Conservation (phyloP, 1,140 invertebrate genomes). For the Cryptotermes secundus region DNA sequence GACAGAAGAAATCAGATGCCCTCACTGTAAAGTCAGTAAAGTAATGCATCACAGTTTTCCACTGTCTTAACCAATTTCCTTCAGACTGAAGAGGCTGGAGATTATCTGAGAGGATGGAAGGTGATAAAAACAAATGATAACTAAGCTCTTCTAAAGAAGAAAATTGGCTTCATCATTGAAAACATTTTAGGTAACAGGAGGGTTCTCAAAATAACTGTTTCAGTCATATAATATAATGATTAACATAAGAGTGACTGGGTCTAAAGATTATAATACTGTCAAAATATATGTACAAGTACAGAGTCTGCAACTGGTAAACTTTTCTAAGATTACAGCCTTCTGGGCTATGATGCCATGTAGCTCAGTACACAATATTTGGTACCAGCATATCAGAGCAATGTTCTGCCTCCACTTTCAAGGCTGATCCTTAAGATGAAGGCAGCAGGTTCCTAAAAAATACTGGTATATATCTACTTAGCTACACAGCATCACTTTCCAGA, state of each 20-base stretch:
- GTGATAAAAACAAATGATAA: neutral
- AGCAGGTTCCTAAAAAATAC: too few relatives aligned
- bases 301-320: neutral
- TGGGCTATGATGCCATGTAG: too few relatives aligned
- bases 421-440: too few relatives aligned
- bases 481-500: too few relatives aligned
- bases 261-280: too few relatives aligned
- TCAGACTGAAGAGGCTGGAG: neutral
- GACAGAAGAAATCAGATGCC: neutral
- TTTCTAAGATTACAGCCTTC: neutral
- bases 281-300: neutral
- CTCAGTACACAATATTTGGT: too few relatives aligned
- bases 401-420: too few relatives aligned
- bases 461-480: too few relatives aligned
- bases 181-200: neutral
- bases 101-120: neutral
- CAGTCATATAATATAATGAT: neutral
- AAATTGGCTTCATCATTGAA: neutral
- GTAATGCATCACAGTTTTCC: neutral
- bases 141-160: neutral
- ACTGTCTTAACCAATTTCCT: neutral
- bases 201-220: too few relatives aligned
- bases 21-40: neutral
- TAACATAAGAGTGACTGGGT: neutral
- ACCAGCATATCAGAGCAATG: too few relatives aligned